phyloP scores from a whole-genome alignment of 2,113 vertebrate species.

The Anguilla rostrata region DNA sequence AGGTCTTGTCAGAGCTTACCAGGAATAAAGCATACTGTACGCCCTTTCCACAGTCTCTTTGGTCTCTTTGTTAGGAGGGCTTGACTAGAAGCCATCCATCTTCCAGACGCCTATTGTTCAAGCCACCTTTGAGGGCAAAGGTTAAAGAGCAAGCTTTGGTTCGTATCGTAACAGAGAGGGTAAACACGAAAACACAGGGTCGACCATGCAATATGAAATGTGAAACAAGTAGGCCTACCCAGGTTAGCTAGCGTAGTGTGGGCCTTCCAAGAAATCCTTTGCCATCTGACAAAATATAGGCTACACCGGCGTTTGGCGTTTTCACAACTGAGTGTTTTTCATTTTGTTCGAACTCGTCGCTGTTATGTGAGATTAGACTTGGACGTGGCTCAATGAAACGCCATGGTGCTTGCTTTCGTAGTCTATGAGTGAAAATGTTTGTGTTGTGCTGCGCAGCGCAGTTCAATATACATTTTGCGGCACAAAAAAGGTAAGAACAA shows the following conservation, averaged over 20 bases:
- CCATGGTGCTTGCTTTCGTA: constrained; percentile 65
- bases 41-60: background rate
- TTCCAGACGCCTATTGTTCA: background rate
- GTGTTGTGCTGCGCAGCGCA: constrained; percentile 60
- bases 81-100: background rate
- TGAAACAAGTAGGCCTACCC: background rate
- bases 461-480: constrained; percentile 53
- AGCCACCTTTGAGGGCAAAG: background rate
- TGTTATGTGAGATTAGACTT: constrained; percentile 60
- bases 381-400: constrained; percentile 52
- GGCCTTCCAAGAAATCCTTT: background rate
- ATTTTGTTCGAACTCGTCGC: constrained; percentile 40
- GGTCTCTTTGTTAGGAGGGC: background rate
- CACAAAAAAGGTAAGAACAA: background rate
- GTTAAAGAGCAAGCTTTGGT: background rate
- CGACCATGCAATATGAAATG: background rate
- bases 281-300: background rate
- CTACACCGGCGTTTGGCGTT: background rate
- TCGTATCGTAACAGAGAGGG: background rate
- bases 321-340: constrained; percentile 34
- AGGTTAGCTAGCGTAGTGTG: background rate
- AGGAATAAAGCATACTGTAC: constrained; percentile 1
- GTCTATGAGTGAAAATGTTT: constrained; percentile 63
- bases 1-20: constrained; percentile 1
- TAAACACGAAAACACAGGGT: background rate